Percentiles rank a stretch among this genome's conserved stretches.
Conservation (phyloP, 2,797 vertebrate species). For the Lemur catta region DNA sequence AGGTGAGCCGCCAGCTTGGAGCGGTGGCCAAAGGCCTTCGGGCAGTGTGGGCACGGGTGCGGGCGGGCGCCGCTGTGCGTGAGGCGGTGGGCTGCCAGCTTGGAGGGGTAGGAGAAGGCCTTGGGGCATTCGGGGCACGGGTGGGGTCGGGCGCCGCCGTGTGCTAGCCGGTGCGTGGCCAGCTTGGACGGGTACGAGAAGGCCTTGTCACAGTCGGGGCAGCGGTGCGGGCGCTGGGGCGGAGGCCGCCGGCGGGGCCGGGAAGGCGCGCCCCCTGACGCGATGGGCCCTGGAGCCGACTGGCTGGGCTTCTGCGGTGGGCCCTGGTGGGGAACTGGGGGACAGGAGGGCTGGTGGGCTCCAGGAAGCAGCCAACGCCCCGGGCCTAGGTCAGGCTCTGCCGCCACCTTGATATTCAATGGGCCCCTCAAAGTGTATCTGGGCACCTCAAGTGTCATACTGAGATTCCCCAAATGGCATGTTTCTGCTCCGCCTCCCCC, state of each 20-base stretch:
- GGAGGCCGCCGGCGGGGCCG: slow-evolving; percentile 42
- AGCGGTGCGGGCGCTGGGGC: slow-evolving; percentile 75
- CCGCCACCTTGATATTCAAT: neutral
- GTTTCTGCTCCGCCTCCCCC: neutral
- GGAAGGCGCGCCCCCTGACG: neutral
- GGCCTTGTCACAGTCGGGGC: slow-evolving; percentile 81
- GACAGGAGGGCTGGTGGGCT: slow-evolving; percentile 43
- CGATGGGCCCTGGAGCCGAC: neutral
- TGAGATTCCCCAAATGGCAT: neutral
- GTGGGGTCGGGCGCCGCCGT: slow-evolving; percentile 74
- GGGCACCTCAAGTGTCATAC: neutral
- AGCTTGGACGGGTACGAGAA: slow-evolving; percentile 82
- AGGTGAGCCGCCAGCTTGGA: slow-evolving; percentile 71
- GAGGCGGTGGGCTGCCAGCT: slow-evolving; percentile 75
- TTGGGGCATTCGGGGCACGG: slow-evolving; percentile 77
- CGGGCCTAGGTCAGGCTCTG: neutral
- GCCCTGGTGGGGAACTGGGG: slow-evolving; percentile 46
- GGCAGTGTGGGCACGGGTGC: slow-evolving; percentile 73
- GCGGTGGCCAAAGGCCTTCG: slow-evolving; percentile 69
- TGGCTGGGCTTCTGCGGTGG: slow-evolving; percentile 25
- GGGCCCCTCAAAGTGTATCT: neutral
- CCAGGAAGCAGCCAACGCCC: neutral
- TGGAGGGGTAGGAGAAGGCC: slow-evolving; percentile 73
- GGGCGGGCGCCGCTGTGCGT: slow-evolving; percentile 73
- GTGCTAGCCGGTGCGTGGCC: slow-evolving; percentile 80